Conservation (phyloP, 2,797 vertebrate species). For the Phyllotis vaccarum region DNA sequence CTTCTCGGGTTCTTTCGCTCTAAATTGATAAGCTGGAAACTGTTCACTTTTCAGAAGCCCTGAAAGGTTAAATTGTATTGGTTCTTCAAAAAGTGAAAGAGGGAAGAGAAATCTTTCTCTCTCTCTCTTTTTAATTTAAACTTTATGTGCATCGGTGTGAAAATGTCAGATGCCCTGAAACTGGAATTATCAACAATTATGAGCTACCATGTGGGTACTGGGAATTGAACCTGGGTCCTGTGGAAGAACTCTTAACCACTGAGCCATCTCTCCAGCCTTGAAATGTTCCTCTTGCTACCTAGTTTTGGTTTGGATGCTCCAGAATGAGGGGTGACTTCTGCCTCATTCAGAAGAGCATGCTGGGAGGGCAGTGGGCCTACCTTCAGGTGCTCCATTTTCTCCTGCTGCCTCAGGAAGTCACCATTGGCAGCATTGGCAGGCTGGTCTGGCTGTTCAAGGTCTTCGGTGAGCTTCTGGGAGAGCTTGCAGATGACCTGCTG, state of each 20-base stretch:
- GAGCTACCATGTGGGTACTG: too few relatives aligned
- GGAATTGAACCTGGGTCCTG: too few relatives aligned
- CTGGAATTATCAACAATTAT: too few relatives aligned
- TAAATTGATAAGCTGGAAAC: not conserved
- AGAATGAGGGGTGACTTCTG: not conserved
- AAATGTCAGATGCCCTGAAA: too few relatives aligned
- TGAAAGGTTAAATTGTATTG: not conserved
- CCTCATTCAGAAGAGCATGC: not conserved
- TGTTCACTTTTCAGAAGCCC: not conserved
- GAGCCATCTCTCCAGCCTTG: too few relatives aligned
- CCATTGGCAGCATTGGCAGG: not conserved
- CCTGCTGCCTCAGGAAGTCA: slow-evolving; percentile 88
- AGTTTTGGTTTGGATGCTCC: not conserved
- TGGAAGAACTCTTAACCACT: too few relatives aligned
- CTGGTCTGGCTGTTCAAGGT: slow-evolving; percentile 72
- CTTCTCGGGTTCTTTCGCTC: not conserved
- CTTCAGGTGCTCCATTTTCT: slow-evolving; percentile 93
- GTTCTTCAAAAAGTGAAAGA: not conserved
- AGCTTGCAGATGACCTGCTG: slow-evolving; percentile 94
- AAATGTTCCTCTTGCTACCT: not conserved
- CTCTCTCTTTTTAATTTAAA: too few relatives aligned
- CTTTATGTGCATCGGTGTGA: too few relatives aligned
- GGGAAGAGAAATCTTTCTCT: not conserved
- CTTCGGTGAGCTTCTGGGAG: slow-evolving; percentile 90
- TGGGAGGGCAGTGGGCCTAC: slow-evolving; percentile 82